Evolutionary conservation across 2,888 invertebrate species (phyloP), one percentile per base, ranked within the genome.

Genomic region (Protonemura montana): DNA sequence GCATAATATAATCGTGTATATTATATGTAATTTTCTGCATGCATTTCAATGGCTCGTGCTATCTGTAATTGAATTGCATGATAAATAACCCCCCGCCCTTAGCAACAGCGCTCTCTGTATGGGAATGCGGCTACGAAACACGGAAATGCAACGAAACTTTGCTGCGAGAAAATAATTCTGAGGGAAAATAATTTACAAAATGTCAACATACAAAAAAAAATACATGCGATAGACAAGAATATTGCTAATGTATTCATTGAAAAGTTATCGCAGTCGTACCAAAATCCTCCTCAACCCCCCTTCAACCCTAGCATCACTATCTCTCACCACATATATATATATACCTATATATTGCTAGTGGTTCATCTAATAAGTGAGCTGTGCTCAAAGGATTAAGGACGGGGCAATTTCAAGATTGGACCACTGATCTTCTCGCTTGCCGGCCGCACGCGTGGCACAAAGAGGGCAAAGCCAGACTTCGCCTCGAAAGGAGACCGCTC

Each of bases 351-450:
- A 59, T 59, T 21, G 16, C 16, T 59, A 21, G 59, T 59, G 21
- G 59, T 59, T 59, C 59, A 59, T 59, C 59, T 59, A 10, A 59
- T 59, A 59, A 59, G 59, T 59, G 59, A 59, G 59, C 82, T 41
- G 41, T 30, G 82, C 41, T 82, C 82, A 82, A 82, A 82, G 82
- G 82, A 30, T 35, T 82, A 78, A 30, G 7, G 42, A 41, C 13
- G 59, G 42, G 82, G 82, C 41, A 82, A 82, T 82, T 82, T 41
- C 82, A 82, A 82, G 82, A 82, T 82, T 82, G 82, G 82, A 41
- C n/a, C 41, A 26, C 27, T 28, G 78, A 27, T 78, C 28, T 27
- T 78, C 78, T 59, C 59, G 59, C 59, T 7, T 21, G n/a, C n/a
- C 21, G 59, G 1, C 59, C 59, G 59, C 21, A 16, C 59, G 59